Evolutionary conservation across 2,797 vertebrate species (phyloP), one percentile per base, ranked within the genome.

Genomic region (Syndactyla subalaris): DNA sequence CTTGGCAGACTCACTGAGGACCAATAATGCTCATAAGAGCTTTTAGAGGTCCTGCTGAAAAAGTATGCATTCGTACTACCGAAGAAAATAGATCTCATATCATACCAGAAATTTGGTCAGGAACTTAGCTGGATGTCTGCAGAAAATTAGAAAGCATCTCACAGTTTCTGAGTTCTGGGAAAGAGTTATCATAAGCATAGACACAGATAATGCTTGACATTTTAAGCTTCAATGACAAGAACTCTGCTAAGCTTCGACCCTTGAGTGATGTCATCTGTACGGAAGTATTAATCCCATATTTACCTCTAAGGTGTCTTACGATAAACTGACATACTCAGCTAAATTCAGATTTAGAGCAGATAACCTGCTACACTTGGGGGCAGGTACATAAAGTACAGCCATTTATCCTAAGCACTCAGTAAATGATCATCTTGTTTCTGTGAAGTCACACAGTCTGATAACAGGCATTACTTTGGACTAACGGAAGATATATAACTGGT

Each of bases 341-440:
- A 63, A 90, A 86, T 32, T 94, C 70, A 70, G 29, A 94, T 81
- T 86, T 88, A 90, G 74, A 94, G 34, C 29, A 76, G 48, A 74
- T 83, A 85, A 78, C 32, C 29, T 78, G n/a, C 49, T 73, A 29
- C 36, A 65, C 58, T 20, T 80, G 66, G 66, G 30, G 48, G 83
- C 4, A 81, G 66, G 49, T 82, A 62, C 62, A 62, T 30, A 45
- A 85, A 52, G 71, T 48, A 67, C 73, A 95, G 70, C 9, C 13
- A 6, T 38, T 67, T 66, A 13, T 82, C 67, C 32, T 68, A 76
- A 84, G 73, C 39, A 22, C 59, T 92, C 11, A 4, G 26, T 45
- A 84, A 77, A 67, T 8, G 12, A 86, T 59, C 45, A 58, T 18
- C 67, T 71, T 78, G 32, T 72, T 81, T 81, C 80, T 85, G 80